Base-by-base conservation (phyloP, 2,113 vertebrate genomes). In the Condylura cristata region DNA sequence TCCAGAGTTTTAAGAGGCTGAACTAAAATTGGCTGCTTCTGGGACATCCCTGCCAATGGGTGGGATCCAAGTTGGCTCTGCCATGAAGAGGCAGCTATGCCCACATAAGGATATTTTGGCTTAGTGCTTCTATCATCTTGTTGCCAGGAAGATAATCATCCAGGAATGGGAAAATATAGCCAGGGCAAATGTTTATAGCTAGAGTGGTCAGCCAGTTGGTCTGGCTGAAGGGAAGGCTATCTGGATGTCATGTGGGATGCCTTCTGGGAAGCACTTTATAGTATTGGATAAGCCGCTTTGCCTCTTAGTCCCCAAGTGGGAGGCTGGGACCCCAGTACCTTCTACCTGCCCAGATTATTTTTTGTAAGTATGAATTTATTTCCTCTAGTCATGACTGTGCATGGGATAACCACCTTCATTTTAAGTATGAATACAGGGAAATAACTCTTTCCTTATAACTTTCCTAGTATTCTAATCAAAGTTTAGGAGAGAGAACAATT, bases 91-190 rank as follows among this genome's bases (percentile, higher is more conserved):
- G 94, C 96, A 95, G 96, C 94, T 94, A 95, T 97, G 96, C 96
- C 97, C 97, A 97, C 97, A 97, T 97, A 97, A 97, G 97, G 96
- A 96, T 95, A 96, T 97, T 96, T 96, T 97, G 96, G 96, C 95
- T 96, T 91, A 84, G 84, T 80, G 92, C 76, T 94, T 96, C 58
- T 96, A 91, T 87, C 66, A 0, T 96, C 86, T 94, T 95, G 87
- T 91, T 96, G 96, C 95, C 97, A 97, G 89, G 93, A 94, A 96
- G 95, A 96, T 95, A 93, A 79, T 96, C 86, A 96, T 61, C 89
- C 91, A 88, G 93, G 65, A 97, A 93, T 95, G 94, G 93, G 96
- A 97, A 97, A 95, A 96, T 95, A 58, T 41, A 97, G 94, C 93
- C 58, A 60, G 94, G 93, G 93, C 91, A 94, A 95, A 90, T 90